A percentile compares a stretch with the other conserved stretches of the same genome.
phyloP scores from a whole-genome alignment of 2,113 vertebrate genomes.

The Nothoprocta perdicaria region DNA sequence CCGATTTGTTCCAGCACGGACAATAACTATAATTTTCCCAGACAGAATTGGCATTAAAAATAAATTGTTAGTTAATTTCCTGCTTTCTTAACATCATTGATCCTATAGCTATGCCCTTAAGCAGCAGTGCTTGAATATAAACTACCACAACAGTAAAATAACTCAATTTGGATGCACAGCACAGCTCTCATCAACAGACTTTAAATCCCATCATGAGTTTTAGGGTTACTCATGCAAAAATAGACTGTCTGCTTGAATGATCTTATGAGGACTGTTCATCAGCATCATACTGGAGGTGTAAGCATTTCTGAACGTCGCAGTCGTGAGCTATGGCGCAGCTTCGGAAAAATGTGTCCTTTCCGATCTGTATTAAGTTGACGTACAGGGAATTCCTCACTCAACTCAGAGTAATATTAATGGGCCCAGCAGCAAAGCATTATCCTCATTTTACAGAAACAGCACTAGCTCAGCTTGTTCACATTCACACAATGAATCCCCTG shows the following conservation, averaged over 20 bases:
- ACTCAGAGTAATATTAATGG: not conserved
- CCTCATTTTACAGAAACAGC: not conserved
- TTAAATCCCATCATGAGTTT: not conserved
- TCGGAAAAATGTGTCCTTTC: not conserved
- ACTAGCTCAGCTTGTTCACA: fast-evolving
- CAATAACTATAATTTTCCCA: not conserved
- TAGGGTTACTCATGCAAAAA: conserved; percentile 20
- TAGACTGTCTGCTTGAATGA: not conserved
- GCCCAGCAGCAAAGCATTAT: not conserved
- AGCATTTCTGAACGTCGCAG: fast-evolving
- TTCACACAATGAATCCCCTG: not conserved
- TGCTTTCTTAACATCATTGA: not conserved
- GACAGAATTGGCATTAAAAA: conserved; percentile 40
- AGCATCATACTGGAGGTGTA: fast-evolving
- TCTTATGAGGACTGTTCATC: fast-evolving
- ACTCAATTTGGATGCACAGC: conserved; percentile 21
- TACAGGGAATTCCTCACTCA: fast-evolving
- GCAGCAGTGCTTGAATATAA: conserved; percentile 33
- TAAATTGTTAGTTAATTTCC: conserved; percentile 20
- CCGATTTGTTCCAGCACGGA: not conserved
- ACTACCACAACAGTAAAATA: conserved; percentile 3
- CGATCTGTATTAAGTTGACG: not conserved
- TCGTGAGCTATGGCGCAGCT: not conserved
- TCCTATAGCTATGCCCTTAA: not conserved
- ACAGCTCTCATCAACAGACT: not conserved